Conservation (phyloP, 2,888 invertebrate genomes). For the Melolontha melolontha region DNA sequence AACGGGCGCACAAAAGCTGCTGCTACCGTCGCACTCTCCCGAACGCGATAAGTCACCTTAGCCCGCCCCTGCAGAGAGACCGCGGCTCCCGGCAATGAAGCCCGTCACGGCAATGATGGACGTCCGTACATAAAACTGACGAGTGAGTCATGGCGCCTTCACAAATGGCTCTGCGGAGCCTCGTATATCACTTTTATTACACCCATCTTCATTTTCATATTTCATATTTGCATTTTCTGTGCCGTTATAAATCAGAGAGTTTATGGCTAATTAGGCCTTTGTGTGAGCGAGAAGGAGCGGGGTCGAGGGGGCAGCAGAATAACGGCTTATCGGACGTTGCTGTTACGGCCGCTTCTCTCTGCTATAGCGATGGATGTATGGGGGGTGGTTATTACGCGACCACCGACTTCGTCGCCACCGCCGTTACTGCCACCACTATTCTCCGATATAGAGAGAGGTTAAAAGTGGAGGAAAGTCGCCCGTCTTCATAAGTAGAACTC, state of each 20-base stretch:
- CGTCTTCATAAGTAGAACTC: slow-evolving; percentile 12
- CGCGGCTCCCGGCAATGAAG: slow-evolving; percentile 69
- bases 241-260: slow-evolving; percentile 74
- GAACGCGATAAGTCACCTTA: slow-evolving; percentile 65
- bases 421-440: slow-evolving; percentile 15
- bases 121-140: slow-evolving; percentile 81
- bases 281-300: slow-evolving; percentile 58
- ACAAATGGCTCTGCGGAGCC: slow-evolving; percentile 82
- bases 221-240: slow-evolving; percentile 72
- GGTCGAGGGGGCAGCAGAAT: slow-evolving; percentile 59
- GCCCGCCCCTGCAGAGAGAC: slow-evolving; percentile 62
- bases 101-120: slow-evolving; percentile 78
- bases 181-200: slow-evolving; percentile 85
- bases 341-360: slow-evolving; percentile 40
- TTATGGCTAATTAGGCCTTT: slow-evolving; percentile 75
- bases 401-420: slow-evolving; percentile 30
- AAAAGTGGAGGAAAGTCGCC: slow-evolving; percentile 13
- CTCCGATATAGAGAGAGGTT: slow-evolving; percentile 24
- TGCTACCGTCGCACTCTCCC: slow-evolving; percentile 47
- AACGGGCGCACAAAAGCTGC: slow-evolving; percentile 73
- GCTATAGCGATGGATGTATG: slow-evolving; percentile 19
- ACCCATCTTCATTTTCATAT: slow-evolving; percentile 73
- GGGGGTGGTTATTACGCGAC: slow-evolving; percentile 50
- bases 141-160: slow-evolving; percentile 76
- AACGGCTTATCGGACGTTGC: slow-evolving; percentile 67